These are phyloP conservation scores for Diglossa cyanea DNA, from an alignment of 2,797 vertebrate genomes.

Conservation along the genomic window DNA sequence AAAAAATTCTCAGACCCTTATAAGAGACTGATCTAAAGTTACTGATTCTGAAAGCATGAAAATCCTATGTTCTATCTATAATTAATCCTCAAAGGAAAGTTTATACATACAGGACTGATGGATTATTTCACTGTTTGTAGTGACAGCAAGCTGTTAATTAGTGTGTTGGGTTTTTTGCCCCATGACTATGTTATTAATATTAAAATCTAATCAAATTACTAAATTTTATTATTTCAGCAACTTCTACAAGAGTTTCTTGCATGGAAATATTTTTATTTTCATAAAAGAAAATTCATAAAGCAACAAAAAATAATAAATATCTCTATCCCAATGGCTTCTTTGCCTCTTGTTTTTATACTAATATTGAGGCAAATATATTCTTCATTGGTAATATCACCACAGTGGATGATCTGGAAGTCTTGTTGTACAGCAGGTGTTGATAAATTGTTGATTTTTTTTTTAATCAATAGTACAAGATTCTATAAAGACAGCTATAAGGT, in stretches of 20 bases:
- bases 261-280: neutral
- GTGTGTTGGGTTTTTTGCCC: neutral
- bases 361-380: neutral
- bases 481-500: neutral
- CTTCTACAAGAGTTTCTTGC: neutral
- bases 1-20: neutral
- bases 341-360: neutral
- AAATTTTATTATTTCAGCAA: neutral
- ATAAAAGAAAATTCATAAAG: neutral
- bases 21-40: neutral
- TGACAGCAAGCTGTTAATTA: neutral
- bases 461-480: neutral
- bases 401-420: neutral
- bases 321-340: neutral
- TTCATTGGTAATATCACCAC: neutral
- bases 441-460: neutral
- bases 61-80: neutral
- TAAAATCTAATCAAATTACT: neutral
- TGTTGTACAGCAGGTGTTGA: neutral
- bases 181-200: neutral
- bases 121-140: neutral
- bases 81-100: slow-evolving; percentile 21
- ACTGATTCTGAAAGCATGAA: neutral
- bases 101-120: neutral
- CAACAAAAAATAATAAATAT: neutral